These are phyloP conservation scores for Salmo trutta DNA, from an alignment of 2,797 vertebrate species.

Conservation along the genomic window DNA sequence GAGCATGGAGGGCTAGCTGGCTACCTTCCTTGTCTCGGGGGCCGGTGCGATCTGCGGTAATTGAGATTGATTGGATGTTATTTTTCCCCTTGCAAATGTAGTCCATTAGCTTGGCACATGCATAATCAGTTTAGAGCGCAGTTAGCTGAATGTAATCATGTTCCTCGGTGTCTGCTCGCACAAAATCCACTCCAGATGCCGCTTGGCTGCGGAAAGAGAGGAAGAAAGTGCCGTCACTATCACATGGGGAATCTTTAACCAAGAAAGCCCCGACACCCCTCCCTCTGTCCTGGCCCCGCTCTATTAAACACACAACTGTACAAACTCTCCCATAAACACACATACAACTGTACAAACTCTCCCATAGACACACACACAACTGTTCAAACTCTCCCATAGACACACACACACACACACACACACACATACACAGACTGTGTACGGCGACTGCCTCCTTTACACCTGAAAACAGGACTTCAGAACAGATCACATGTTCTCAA, in stretches of 20 bases:
- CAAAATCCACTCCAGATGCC: conserved; percentile 98
- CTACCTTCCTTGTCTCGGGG: conserved; percentile 86
- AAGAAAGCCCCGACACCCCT: conserved; percentile 63
- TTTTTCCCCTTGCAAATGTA: conserved; percentile 99
- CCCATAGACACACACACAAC: conserved; percentile 27
- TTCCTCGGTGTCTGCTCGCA: conserved; percentile 98
- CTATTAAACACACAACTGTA: conserved; percentile 48
- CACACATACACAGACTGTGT: conserved; percentile 21
- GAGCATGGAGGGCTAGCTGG: conserved; percentile 72
- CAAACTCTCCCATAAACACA: too few species aligned
- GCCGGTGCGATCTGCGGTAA: conserved; percentile 89
- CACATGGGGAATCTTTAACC: conserved; percentile 72
- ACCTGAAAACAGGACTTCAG: conserved; percentile 29
- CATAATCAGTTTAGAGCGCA: conserved; percentile 99
- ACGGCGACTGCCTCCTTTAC: conserved; percentile 5
- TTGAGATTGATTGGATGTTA: conserved; percentile 99
- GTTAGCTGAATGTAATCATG: conserved; percentile 99
- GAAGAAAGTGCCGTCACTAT: conserved; percentile 83
- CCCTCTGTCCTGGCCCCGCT: conserved; percentile 60
- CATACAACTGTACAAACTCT: conserved; percentile 55
- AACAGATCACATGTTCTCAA: conserved; percentile 48
- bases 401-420: too few species aligned
- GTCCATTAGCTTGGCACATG: conserved; percentile 99
- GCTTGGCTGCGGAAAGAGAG: conserved; percentile 82
- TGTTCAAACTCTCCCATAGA: too few species aligned